Evolutionary conservation across 2,888 invertebrate genomes (phyloP).

Genomic region (Mesorhabditis belari): DNA sequence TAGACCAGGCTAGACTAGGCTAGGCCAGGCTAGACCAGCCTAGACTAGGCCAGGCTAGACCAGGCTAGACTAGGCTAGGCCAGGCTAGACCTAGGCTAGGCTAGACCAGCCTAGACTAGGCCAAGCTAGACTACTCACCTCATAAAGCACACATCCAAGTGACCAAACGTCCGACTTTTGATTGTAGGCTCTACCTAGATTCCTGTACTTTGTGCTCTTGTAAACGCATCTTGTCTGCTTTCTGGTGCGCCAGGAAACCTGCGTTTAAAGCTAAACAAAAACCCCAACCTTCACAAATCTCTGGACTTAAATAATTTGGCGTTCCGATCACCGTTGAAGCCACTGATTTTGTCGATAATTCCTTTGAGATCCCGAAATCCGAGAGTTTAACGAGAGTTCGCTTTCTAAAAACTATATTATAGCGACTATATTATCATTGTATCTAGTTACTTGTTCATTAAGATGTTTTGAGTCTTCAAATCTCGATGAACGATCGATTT

Average conservation of each 20-base stretch:
- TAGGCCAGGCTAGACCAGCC: too few species aligned
- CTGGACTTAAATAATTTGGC: conserved; percentile 77
- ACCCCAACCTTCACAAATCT: conserved; percentile 69
- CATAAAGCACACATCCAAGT: conserved; percentile 75
- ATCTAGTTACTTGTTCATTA: conserved; percentile 63
- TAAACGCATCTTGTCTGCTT: background rate
- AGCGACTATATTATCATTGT: background rate
- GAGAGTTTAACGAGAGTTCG: conserved; percentile 15
- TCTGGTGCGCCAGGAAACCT: background rate
- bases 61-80: too few species aligned
- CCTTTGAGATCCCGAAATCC: conserved; percentile 37
- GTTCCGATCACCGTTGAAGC: conserved; percentile 67
- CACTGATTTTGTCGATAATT: conserved; percentile 57
- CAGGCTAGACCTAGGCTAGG: too few species aligned
- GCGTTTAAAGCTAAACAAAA: background rate
- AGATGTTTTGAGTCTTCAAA: conserved; percentile 76
- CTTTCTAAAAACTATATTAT: conserved; percentile 1
- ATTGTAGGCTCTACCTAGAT: conserved; percentile 57
- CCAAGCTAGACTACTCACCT: conserved; percentile 62
- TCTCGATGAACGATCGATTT: conserved; percentile 75
- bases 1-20: too few species aligned
- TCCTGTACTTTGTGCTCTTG: background rate
- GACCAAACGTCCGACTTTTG: conserved; percentile 80
- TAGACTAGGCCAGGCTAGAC: too few species aligned
- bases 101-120: too few species aligned